A percentile compares a stretch with the other conserved stretches of the same genome.
Evolutionary conservation across 2,888 invertebrate species (phyloP).

Genomic region (Eudasyphora cyanicolor): DNA sequence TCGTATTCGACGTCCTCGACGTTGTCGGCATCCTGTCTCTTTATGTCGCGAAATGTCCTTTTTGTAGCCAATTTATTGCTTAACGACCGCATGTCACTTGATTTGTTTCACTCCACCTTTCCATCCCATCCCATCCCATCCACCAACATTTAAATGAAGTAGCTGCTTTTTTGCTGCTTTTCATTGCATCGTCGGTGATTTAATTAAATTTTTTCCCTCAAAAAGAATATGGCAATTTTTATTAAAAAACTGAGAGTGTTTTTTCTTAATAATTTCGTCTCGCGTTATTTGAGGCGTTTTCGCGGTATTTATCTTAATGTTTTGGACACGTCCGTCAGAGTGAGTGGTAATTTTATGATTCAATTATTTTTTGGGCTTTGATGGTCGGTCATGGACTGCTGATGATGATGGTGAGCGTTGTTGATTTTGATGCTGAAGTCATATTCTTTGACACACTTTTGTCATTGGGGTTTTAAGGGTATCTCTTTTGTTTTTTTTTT

Average conservation of each 20-base stretch:
- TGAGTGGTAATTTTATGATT: conserved; percentile 45
- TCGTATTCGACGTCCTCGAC: neutral
- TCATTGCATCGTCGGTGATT: conserved; percentile 28
- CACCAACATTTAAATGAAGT: conserved; percentile 50
- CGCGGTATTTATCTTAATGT: conserved; percentile 37
- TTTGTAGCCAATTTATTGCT: conserved; percentile 76
- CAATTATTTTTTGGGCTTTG: conserved; percentile 46
- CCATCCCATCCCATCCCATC: neutral
- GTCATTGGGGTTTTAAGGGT: conserved; percentile 51
- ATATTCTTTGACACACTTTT: conserved; percentile 63
- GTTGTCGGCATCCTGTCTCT: conserved; percentile 13
- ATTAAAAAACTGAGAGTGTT: conserved; percentile 51
- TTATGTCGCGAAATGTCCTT: conserved; percentile 55
- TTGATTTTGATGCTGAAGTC: neutral
- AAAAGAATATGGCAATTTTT: conserved; percentile 57
- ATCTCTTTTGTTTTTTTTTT: conserved; percentile 3
- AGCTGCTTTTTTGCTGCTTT: conserved; percentile 23
- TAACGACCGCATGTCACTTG: conserved; percentile 73
- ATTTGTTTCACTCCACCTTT: conserved; percentile 40
- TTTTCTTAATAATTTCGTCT: conserved; percentile 43
- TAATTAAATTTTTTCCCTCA: conserved; percentile 56
- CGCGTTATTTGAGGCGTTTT: conserved; percentile 34
- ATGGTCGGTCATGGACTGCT: conserved; percentile 12
- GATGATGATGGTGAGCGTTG: conserved; percentile 36
- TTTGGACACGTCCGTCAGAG: conserved; percentile 9